Conservation (phyloP, 2,113 vertebrate species). For the Neofelis nebulosa region DNA sequence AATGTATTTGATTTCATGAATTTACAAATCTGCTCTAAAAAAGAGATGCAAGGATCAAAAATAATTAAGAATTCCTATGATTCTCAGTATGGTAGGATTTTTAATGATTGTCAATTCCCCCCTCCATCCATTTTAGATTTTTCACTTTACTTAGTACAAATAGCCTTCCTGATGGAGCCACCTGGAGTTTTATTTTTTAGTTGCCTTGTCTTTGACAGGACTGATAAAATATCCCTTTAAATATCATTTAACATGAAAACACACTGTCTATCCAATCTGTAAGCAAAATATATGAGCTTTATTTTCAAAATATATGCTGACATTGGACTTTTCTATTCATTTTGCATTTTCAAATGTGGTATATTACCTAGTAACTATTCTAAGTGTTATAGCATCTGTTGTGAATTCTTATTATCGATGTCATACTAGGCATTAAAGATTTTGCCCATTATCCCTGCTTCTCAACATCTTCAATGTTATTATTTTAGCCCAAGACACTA, state of each 20-base stretch:
- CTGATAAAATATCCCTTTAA: background rate
- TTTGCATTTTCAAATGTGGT: background rate
- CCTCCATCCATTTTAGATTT: background rate
- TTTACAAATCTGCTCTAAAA: background rate
- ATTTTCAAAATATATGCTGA: background rate
- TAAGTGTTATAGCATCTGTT: background rate
- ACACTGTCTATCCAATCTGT: background rate
- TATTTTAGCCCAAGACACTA: background rate
- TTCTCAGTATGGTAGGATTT: background rate
- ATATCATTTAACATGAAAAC: background rate
- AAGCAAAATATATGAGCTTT: background rate
- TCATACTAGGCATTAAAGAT: background rate
- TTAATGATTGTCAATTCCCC: background rate
- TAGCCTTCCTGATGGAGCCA: background rate
- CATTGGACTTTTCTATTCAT: background rate
- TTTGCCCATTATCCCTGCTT: background rate
- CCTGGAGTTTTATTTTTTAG: background rate
- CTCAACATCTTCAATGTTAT: background rate
- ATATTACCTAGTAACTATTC: background rate
- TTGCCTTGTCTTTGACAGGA: background rate
- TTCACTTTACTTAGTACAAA: background rate
- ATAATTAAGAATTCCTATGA: background rate
- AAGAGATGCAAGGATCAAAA: background rate
- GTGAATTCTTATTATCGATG: background rate
- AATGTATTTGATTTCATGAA: background rate